These are phyloP conservation scores for Zaprionus ghesquierei DNA, from an alignment of 1,140 invertebrate species.

Conservation along the genomic window DNA sequence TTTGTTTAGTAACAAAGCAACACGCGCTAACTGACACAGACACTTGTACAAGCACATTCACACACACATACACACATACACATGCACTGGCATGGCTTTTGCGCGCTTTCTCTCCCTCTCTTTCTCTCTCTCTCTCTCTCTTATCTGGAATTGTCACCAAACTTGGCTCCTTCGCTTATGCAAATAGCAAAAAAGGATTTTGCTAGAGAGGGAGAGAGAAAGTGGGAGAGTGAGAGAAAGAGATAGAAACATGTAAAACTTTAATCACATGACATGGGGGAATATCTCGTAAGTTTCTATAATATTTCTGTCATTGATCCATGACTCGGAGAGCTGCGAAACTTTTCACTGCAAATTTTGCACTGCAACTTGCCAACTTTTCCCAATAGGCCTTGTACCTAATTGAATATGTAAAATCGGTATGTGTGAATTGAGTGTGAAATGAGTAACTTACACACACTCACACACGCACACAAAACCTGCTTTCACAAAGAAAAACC, in stretches of 20 bases:
- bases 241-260: conserved; percentile 49
- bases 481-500: neutral
- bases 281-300: conserved; percentile 66
- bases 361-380: conserved; percentile 13
- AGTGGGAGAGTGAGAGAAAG: neutral
- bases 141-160: conserved; percentile 56
- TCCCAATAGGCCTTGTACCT: conserved; percentile 40
- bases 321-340: conserved; percentile 35
- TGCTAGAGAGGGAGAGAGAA: conserved; percentile 2
- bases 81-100: conserved; percentile 26
- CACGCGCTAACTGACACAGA: conserved; percentile 20
- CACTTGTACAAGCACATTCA: conserved; percentile 9
- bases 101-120: too few species aligned
- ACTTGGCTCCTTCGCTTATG: conserved; percentile 57
- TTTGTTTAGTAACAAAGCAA: conserved; percentile 77
- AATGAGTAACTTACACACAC: conserved; percentile 48
- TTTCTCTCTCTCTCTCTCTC: too few species aligned
- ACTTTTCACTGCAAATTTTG: conserved; percentile 43
- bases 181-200: conserved; percentile 54
- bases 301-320: conserved; percentile 69
- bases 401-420: conserved; percentile 73
- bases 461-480: neutral
- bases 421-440: conserved; percentile 77
- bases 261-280: conserved; percentile 73
- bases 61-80: conserved; percentile 5